Evolutionary conservation across 2,888 invertebrate genomes (phyloP), one percentile per base, ranked within the genome.

Genomic region (Xiphydria camelus): DNA sequence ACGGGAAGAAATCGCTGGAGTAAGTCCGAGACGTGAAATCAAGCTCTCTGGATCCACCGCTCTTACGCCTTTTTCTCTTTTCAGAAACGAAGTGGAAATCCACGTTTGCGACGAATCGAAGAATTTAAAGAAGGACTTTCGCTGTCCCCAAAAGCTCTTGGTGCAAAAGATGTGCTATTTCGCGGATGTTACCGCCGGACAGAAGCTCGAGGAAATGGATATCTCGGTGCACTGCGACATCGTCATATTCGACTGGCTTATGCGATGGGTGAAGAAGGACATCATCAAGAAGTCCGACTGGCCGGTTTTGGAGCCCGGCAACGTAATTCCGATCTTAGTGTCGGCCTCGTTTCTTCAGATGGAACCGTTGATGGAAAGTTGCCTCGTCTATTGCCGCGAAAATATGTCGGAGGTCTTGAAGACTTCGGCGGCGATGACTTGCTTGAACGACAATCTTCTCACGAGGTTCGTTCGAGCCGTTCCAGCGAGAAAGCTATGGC

Each of bases 221-320:
- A 96, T 97, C 57, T 94, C 94, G 0, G 96, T 97, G 0, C 96
- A 96, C 71, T 97, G 96, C 71, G 96, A 97, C 76, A 89, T 97
- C 45, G 83, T 89, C 71, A 94, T 96, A 50, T 97, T 97, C 75
- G 95, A 95, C 64, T 96, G 95, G 94, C 78, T 97, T 40, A 94
- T 96, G 89, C 85, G 87, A 54, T 96, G 95, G 92, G 91, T 95
- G n/a, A 93, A 94, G 73, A 82, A 84, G 20, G 88, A 88, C 59
- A 77, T 81, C 1, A 79, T 83, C 47, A 77, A 83, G 47, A 82
- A 84, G 45, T 84, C 83, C 0, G 84, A 84, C 55, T 83, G 84
- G 81, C 90, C 91, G 0, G 74, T 78, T 29, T 75, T 90, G 31
- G 93, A 94, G 70, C 81, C 90, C 0, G 84, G 82, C 63, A 94